These are phyloP conservation scores for Leucopsar rothschildi DNA, from an alignment of 2,113 vertebrate species.

Conservation along the genomic window DNA sequence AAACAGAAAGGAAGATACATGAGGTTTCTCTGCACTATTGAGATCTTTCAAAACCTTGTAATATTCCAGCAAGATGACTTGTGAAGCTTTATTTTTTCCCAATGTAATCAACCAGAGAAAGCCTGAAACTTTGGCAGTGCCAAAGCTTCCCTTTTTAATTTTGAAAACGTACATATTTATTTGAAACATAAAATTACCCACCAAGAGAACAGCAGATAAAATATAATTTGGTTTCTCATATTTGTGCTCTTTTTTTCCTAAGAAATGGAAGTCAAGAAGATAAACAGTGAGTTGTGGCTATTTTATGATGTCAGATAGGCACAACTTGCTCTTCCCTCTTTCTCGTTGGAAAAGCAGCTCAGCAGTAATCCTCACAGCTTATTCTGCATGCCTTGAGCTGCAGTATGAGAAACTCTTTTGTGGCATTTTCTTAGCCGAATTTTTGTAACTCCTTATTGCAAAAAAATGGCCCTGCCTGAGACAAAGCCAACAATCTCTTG, in stretches of 20 bases:
- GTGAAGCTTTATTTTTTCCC: background rate
- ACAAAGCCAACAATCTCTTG: background rate
- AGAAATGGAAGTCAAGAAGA: background rate
- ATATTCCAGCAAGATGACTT: background rate
- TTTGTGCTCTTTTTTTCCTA: background rate
- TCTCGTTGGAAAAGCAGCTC: background rate
- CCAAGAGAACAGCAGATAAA: background rate
- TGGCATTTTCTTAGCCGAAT: background rate
- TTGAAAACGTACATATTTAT: background rate
- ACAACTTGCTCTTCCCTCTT: background rate
- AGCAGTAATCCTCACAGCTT: background rate
- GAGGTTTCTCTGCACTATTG: background rate
- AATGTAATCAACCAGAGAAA: background rate
- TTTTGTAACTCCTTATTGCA: background rate
- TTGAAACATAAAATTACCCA: background rate
- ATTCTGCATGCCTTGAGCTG: background rate
- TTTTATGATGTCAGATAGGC: background rate
- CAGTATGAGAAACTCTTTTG: background rate
- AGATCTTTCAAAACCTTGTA: background rate
- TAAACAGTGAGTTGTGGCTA: background rate
- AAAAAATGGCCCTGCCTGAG: background rate
- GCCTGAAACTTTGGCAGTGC: background rate
- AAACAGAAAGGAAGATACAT: background rate
- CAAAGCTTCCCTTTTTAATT: background rate
- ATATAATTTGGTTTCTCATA: background rate